Base-by-base conservation (phyloP, 2,888 invertebrate genomes). In the Nasonia oneida region DNA sequence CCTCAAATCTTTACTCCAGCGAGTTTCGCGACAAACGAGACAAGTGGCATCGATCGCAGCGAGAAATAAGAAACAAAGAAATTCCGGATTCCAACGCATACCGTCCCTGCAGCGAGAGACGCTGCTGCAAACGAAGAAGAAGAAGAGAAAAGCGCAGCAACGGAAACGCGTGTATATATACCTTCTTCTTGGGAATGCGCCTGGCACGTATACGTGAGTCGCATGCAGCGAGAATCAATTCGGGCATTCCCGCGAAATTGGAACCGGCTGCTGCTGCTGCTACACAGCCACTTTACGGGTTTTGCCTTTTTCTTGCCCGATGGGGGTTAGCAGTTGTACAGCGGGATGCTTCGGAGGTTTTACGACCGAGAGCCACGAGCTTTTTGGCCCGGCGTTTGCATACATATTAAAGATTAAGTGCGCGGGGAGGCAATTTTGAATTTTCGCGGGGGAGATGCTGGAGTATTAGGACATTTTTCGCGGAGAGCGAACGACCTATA, bases 211-310 rank as follows among this genome's bases (percentile, higher is more conserved):
- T 77, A 39, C 50, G 39, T 42, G 39, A 73, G 73, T 42, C 73
- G 39, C 73, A 42, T 42, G 73, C 42, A 42, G 57, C 77, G 77
- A 50, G 64, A 77, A 77, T 77, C 77, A 77, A 77, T 77, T 61
- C 77, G 77, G 77, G 23, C 37, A 77, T 77, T 77, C 64, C 77
- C 39, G 61, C 33, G 61, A 77, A 77, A 77, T 64, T 77, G 77
- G 75, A 77, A 77, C n/a, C 29, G 23, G 61, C 61, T 39, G 73
- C 71, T 23, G 4, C 67, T 57, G 57, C 57, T 57, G 57, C 57
- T 23, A 6, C 67, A 33, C 29, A 67, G 73, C 73, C 42, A 73
- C 73, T 73, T 73, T 73, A 73, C 23, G 47, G 73, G 73, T 23
- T 61, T 23, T 4, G 23, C 73, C 39, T 42, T 67, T 67, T 67